phyloP scores from a whole-genome alignment of 2,888 invertebrate genomes.

The Sesia bembeciformis region DNA sequence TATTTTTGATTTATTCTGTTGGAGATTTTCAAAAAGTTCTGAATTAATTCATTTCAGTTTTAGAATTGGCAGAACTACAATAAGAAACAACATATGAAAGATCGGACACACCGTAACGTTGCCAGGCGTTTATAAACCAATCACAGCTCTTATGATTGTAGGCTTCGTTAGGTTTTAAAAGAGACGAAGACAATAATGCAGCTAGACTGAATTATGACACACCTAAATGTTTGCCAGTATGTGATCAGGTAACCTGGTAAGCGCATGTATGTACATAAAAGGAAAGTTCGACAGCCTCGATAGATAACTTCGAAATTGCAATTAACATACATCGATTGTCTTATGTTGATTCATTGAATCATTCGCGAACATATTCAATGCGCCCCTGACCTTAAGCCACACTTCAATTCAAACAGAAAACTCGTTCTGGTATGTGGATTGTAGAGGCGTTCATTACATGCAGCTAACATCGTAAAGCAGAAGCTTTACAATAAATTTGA shows the following conservation, averaged over 20 bases:
- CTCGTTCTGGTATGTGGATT: constrained; percentile 9
- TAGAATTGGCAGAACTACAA: too few species aligned
- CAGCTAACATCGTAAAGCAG: constrained; percentile 18
- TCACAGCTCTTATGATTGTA: too few species aligned
- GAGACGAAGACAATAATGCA: too few species aligned
- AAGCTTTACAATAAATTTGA: constrained; percentile 22
- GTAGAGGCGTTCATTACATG: neutral
- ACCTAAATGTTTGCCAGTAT: neutral
- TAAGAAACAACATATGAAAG: too few species aligned
- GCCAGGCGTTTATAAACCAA: too few species aligned
- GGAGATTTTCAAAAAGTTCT: too few species aligned
- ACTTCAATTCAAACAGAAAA: constrained; percentile 9
- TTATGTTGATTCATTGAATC: constrained; percentile 33
- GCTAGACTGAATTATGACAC: neutral
- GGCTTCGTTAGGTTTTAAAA: too few species aligned
- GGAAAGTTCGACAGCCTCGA: constrained; percentile 44
- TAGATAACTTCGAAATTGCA: constrained; percentile 42
- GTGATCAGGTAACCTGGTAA: neutral
- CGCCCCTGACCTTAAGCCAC: constrained; percentile 27
- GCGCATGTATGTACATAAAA: constrained; percentile 22
- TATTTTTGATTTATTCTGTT: too few species aligned
- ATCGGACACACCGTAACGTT: too few species aligned
- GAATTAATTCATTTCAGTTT: too few species aligned
- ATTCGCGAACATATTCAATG: constrained; percentile 17
- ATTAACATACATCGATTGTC: constrained; percentile 52